Evolutionary conservation across 2,113 vertebrate genomes (phyloP).

Genomic region (Podiceps cristatus): DNA sequence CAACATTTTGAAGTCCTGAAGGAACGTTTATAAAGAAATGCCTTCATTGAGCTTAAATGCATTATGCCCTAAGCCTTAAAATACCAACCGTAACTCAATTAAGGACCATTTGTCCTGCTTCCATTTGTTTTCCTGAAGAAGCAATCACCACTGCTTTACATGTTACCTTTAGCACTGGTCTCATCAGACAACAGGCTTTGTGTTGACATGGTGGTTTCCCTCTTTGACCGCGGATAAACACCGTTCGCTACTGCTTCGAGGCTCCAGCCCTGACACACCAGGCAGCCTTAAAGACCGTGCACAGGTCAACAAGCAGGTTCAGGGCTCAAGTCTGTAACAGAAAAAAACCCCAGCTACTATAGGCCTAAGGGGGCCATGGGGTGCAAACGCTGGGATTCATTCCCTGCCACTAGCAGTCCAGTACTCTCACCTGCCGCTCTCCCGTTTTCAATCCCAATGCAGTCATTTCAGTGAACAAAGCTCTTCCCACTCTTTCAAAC

Average conservation of each 20-base stretch:
- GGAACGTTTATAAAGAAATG: neutral
- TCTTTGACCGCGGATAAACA: neutral
- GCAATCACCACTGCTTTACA: neutral
- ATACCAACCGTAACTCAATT: neutral
- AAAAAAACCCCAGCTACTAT: neutral
- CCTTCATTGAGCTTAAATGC: neutral
- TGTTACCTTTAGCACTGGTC: neutral
- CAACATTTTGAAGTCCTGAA: neutral
- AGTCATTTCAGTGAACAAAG: neutral
- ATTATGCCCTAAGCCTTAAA: neutral
- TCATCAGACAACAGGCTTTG: neutral
- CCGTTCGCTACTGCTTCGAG: fast-evolving
- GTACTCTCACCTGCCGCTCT: neutral
- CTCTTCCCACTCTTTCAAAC: neutral
- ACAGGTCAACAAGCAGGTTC: neutral
- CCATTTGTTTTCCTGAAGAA: neutral
- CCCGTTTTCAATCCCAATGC: neutral
- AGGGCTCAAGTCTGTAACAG: neutral
- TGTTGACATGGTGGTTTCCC: neutral
- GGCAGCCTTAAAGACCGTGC: neutral
- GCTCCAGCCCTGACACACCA: neutral
- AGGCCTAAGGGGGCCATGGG: fast-evolving
- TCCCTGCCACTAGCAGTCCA: neutral
- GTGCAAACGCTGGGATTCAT: fast-evolving
- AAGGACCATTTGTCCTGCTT: neutral